Evolutionary conservation across 2,888 invertebrate genomes (phyloP), one percentile per base, ranked within the genome.

Genomic region (Elegia similella): DNA sequence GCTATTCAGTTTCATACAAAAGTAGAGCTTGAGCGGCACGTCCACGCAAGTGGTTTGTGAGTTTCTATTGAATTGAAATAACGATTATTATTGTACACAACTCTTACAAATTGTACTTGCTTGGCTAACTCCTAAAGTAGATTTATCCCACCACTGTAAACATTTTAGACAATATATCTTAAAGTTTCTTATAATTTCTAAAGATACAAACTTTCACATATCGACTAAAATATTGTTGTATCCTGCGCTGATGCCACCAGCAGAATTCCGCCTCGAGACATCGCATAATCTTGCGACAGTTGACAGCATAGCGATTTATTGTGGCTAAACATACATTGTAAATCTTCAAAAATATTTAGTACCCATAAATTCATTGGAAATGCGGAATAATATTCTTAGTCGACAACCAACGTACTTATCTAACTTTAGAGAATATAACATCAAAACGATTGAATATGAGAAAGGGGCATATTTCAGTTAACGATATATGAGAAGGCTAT

Each of bases 401-500:
- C 67, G 61, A 59, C 60, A 62, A 53, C 30, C 50, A 55, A 47
- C 64, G 52, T 65, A 66, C 67, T 69, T 68, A 71, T 68, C 67
- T 65, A 64, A 68, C 59, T 70, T 69, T 73, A 55, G 57, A 62
- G 65, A 68, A 73, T 64, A 75, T 75, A 73, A 78, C 73, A 67
- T 73, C 66, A 64, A 62, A 59, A 67, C 75, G 69, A 80, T 80
- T 79, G 80, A 82, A 82, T 82, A 77, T 75, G 69, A 75, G 73
- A 78, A 74, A 68, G 70, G 65, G 61, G 69, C 68, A 80, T 82
- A 85, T 81, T 82, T 82, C 80, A 79, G 76, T 80, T 73, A 73
- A 72, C 79, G 72, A 81, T 78, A 76, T 79, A 80, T 68, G 75
- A 78, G 72, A 76, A 73, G 72, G 80, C 73, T 75, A 80, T 85